Evolutionary conservation across 2,888 invertebrate genomes (phyloP).

Genomic region (Spodoptera littoralis): DNA sequence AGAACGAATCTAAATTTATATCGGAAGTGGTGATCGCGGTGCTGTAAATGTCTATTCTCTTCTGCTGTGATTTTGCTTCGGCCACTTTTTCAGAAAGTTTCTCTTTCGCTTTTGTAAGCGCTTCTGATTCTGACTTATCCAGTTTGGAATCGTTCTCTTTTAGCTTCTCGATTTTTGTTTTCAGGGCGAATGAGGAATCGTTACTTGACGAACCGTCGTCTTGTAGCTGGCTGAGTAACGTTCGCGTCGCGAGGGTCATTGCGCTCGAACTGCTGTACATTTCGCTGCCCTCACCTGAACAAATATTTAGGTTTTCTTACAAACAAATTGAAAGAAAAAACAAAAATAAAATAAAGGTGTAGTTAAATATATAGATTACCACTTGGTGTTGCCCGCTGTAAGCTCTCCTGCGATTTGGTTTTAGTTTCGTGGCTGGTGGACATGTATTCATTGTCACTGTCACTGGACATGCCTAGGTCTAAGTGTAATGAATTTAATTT

Average conservation of each 20-base stretch:
- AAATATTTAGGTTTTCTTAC: constrained; percentile 62
- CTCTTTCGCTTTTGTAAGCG: constrained; percentile 81
- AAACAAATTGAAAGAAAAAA: constrained; percentile 62
- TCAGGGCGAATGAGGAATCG: constrained; percentile 85
- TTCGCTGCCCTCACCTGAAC: constrained; percentile 83
- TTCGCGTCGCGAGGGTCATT: constrained; percentile 81
- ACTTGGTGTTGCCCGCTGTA: constrained; percentile 74
- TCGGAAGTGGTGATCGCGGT: constrained; percentile 86
- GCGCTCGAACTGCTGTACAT: constrained; percentile 78
- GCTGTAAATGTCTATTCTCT: constrained; percentile 87
- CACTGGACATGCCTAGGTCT: constrained; percentile 87
- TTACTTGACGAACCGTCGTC: constrained; percentile 88
- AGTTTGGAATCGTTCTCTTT: constrained; percentile 70
- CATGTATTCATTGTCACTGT: constrained; percentile 83
- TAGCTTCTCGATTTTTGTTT: constrained; percentile 70
- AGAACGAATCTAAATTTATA: constrained; percentile 87
- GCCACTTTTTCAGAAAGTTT: constrained; percentile 83
- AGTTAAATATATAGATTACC: constrained; percentile 71
- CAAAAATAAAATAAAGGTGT: constrained; percentile 58
- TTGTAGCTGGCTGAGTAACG: constrained; percentile 86
- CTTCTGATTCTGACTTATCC: constrained; percentile 78
- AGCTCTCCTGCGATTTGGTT: constrained; percentile 72
- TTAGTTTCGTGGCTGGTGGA: constrained; percentile 74
- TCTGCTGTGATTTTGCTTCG: constrained; percentile 80
- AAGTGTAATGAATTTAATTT: constrained; percentile 84